These are phyloP conservation scores for Cardiocondyla obscurior DNA, from an alignment of 1,140 invertebrate species.

Conservation along the genomic window DNA sequence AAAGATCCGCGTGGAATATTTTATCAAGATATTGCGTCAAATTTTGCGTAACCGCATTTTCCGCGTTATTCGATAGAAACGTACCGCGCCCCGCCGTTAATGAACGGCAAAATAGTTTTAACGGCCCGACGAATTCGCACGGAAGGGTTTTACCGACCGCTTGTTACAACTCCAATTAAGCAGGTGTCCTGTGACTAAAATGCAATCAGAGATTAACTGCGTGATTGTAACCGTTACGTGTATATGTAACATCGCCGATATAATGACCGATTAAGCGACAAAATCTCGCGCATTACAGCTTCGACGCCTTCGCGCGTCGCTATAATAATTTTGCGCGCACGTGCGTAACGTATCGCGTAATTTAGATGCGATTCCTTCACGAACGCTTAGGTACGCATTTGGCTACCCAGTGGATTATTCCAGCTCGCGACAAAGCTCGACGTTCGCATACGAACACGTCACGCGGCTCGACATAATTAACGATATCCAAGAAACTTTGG, in stretches of 20 bases:
- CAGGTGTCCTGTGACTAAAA: conserved; percentile 27
- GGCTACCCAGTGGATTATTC: not conserved
- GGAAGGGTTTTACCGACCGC: not conserved
- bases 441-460: too few species aligned
- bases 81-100: not conserved
- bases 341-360: not conserved
- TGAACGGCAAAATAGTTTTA: conserved; percentile 19
- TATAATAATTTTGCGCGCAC: not conserved
- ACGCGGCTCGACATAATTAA: not conserved
- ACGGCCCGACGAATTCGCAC: not conserved
- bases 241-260: not conserved
- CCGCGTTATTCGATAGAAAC: not conserved
- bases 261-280: conserved; percentile 23
- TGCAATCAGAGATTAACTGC: conserved; percentile 36
- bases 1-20: not conserved
- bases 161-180: conserved; percentile 35
- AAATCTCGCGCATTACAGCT: conserved; percentile 26
- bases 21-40: conserved; percentile 1
- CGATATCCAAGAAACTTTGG: not conserved
- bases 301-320: not conserved
- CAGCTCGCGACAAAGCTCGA: not conserved
- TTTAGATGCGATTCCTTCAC: not conserved
- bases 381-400: not conserved
- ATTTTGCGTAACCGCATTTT: not conserved
- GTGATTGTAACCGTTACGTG: conserved; percentile 31